Evolutionary conservation across 2,113 vertebrate species (phyloP).

Genomic region (Sterrhoptilus dennistouni): DNA sequence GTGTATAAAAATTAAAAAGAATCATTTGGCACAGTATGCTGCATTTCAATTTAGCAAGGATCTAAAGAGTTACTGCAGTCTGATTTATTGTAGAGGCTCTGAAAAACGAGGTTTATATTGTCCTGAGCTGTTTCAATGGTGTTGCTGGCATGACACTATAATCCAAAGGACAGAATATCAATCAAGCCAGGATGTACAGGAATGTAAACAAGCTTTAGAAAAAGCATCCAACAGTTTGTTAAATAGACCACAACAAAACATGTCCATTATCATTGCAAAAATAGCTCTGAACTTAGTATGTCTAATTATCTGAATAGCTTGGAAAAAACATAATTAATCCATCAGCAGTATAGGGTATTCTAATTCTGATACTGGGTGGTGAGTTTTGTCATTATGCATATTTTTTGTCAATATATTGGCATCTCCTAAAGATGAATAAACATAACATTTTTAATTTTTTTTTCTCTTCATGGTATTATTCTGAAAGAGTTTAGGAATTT

Average conservation of each 20-base stretch:
- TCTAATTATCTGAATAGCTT: conserved; percentile 77
- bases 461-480: background rate
- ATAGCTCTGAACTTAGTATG: conserved; percentile 72
- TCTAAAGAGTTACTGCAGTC: background rate
- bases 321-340: conserved; percentile 73
- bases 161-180: conserved; percentile 76
- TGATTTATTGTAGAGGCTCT: background rate
- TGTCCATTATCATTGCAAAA: conserved; percentile 74
- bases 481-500: background rate
- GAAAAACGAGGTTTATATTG: conserved; percentile 18
- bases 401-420: conserved; percentile 61
- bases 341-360: conserved; percentile 65
- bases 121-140: conserved; percentile 57
- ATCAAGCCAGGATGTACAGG: conserved; percentile 67
- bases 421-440: conserved; percentile 59
- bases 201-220: conserved; percentile 75
- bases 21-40: background rate
- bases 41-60: background rate
- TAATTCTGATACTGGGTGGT: conserved; percentile 57
- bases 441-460: background rate
- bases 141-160: conserved; percentile 60
- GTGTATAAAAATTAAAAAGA: background rate
- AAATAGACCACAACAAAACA: conserved; percentile 75
- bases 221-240: conserved; percentile 73
- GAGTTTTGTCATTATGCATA: conserved; percentile 66